A percentile compares a stretch with the other conserved stretches of the same genome.
phyloP scores from a whole-genome alignment of 1,140 invertebrate species.

The Vollenhovia emeryi region DNA sequence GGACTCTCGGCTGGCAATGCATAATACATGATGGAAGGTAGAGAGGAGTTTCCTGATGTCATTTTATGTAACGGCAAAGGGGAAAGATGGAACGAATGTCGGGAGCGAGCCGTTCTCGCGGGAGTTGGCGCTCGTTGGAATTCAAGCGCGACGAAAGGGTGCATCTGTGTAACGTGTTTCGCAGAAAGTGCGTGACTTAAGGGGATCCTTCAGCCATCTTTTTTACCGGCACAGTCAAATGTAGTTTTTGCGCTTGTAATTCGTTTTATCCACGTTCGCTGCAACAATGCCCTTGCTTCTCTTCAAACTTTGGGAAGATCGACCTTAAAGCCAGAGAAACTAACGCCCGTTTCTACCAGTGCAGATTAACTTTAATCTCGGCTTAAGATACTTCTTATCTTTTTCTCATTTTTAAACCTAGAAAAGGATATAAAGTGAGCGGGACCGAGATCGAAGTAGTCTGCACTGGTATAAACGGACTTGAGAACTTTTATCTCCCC shows the following conservation, averaged over 20 bases:
- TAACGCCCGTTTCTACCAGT: too few species aligned
- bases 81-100: slow-evolving; percentile 12
- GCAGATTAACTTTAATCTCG: too few species aligned
- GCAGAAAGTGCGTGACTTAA: background rate
- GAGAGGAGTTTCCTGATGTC: slow-evolving; percentile 35
- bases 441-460: too few species aligned
- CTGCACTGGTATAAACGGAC: too few species aligned
- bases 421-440: too few species aligned
- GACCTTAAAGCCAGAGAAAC: background rate
- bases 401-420: too few species aligned
- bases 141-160: background rate
- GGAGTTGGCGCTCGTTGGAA: slow-evolving; percentile 9
- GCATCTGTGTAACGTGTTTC: background rate
- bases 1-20: slow-evolving; percentile 45
- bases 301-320: background rate
- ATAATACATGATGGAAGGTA: slow-evolving; percentile 59
- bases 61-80: slow-evolving; percentile 44
- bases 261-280: too few species aligned
- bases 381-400: too few species aligned
- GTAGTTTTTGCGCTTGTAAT: too few species aligned
- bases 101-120: slow-evolving; percentile 8
- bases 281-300: background rate
- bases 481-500: too few species aligned
- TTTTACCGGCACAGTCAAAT: too few species aligned
- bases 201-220: too few species aligned